phyloP scores from a whole-genome alignment of 1,140 invertebrate genomes.

The Apis mellifera region DNA sequence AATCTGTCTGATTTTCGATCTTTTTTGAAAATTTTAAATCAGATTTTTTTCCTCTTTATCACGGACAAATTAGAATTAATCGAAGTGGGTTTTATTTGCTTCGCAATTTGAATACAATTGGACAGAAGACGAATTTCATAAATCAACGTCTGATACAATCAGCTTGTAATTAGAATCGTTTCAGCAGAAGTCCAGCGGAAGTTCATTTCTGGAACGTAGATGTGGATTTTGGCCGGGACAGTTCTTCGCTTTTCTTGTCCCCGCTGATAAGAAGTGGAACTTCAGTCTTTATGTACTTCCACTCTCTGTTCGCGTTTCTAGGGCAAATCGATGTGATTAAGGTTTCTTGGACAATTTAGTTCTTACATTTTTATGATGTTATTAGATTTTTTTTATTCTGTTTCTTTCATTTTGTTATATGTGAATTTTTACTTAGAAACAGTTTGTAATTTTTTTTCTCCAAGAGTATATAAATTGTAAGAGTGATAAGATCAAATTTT shows the following conservation, averaged over 20 bases:
- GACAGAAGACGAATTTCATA: background rate
- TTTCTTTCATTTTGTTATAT: background rate
- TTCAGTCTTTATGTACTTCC: slow-evolving; percentile 36
- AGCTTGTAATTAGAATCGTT: background rate
- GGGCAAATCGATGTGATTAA: slow-evolving; percentile 3
- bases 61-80: background rate
- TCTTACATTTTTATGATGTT: background rate
- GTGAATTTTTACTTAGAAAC: background rate
- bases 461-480: too few relatives aligned
- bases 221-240: background rate
- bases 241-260: background rate
- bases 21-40: too few relatives aligned
- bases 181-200: background rate
- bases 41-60: too few relatives aligned
- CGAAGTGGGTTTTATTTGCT: background rate
- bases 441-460: too few relatives aligned
- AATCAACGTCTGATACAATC: background rate
- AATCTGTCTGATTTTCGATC: too few relatives aligned
- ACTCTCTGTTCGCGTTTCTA: background rate
- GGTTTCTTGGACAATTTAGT: background rate
- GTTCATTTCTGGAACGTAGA: background rate
- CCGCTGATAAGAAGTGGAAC: slow-evolving; percentile 17
- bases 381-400: background rate
- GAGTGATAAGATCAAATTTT: too few relatives aligned
- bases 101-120: background rate